Evolutionary conservation across 2,888 invertebrate genomes (phyloP), one percentile per base, ranked within the genome.

Genomic region (Lagria hirta): DNA sequence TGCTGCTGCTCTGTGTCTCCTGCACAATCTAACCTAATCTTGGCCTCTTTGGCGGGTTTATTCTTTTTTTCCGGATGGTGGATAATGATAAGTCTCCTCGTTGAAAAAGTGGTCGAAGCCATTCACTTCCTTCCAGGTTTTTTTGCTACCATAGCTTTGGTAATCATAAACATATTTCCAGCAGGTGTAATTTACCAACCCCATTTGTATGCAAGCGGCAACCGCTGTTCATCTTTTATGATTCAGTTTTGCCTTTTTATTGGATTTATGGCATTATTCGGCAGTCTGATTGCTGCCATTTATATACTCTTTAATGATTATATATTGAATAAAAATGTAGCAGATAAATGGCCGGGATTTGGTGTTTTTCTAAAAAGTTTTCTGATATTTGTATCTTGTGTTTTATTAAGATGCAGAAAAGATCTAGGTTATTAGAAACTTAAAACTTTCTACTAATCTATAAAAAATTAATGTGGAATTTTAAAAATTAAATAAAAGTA

Each of bases 31-130:
- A 64, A 62, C 41, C 29, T 34, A 3, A 30, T 53, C 5, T 43
- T 58, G 4, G 49, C 58, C 3, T 30, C 29, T 15, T 12, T 54
- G 10, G 49, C 60, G 4, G 55, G 60, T 17, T n/a, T 55, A 4
- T 22, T 63, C 16, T 64, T 66, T 45, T 62, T 57, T 40, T 22
- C 24, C 12, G 65, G 62, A 5, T 66, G 65, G 66, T 66, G 66
- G 64, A 33, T 64, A n/a, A 48, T 64, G 43, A 27, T 42, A 1
- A 7, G 12, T 18, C 16, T 41, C 8, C 17, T 33, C 6, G 24
- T 26, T 13, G 41, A 41, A 20, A 27, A 33, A 13, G n/a, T 16
- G 4, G 54, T 61, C n/a, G 60, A 64, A 34, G 44, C 56, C n/a
- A 14, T 50, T 5, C 61, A 64, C 32, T 44, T 57, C 10, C 16